These are phyloP conservation scores for Muscicapa adusta DNA, from an alignment of 2,113 vertebrate genomes.

Conservation along the genomic window DNA sequence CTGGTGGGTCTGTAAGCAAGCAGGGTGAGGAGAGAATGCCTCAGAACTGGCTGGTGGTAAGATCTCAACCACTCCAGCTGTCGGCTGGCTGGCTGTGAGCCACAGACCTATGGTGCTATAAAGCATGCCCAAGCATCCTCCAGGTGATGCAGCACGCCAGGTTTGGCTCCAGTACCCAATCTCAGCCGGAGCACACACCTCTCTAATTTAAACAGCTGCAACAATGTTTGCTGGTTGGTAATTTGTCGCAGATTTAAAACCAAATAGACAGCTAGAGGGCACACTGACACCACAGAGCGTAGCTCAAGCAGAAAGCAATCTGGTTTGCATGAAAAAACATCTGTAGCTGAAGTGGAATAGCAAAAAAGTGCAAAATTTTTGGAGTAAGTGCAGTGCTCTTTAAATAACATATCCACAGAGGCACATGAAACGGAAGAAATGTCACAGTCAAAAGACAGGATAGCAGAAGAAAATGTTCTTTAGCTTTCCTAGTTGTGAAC, in stretches of 20 bases:
- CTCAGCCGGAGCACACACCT: not conserved
- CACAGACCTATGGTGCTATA: rapidly evolving
- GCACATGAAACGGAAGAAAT: not conserved
- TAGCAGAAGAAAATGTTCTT: not conserved
- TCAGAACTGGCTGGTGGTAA: not conserved
- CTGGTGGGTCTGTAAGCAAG: not conserved
- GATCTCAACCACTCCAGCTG: not conserved
- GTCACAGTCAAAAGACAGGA: not conserved
- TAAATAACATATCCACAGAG: not conserved
- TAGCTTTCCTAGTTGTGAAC: not conserved
- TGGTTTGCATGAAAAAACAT: not conserved
- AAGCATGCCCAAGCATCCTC: not conserved
- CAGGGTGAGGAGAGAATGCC: not conserved
- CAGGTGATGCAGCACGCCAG: not conserved
- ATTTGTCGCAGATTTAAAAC: not conserved
- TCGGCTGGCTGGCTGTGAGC: rapidly evolving
- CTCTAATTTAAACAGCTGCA: not conserved
- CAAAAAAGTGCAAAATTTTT: not conserved
- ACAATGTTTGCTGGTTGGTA: not conserved
- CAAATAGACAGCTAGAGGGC: not conserved
- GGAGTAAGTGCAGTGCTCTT: not conserved
- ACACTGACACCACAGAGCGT: rapidly evolving
- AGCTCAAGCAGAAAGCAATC: not conserved
- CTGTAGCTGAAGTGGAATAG: not conserved
- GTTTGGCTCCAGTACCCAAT: not conserved